These are phyloP conservation scores for Notiomystis cincta DNA, from an alignment of 2,113 vertebrate genomes.

Conservation along the genomic window DNA sequence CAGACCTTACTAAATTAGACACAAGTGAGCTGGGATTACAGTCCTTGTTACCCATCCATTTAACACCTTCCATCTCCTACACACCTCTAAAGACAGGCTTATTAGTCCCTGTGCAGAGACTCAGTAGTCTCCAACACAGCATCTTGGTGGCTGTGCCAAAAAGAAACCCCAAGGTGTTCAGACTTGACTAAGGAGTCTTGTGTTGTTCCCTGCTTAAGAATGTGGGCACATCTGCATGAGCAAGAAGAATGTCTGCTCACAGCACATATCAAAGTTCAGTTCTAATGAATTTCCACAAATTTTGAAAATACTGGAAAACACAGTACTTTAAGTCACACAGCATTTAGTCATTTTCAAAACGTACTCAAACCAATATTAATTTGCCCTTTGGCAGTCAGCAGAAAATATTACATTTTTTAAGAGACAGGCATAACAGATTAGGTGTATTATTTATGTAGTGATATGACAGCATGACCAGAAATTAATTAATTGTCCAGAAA, in stretches of 20 bases:
- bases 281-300: not conserved
- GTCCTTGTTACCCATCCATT: not conserved
- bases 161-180: not conserved
- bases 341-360: not conserved
- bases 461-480: not conserved
- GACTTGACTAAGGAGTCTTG: not conserved
- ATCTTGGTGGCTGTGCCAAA: not conserved
- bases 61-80: not conserved
- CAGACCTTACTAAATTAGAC: not conserved
- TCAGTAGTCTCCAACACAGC: not conserved
- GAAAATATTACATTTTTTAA: not conserved
- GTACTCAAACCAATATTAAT: not conserved
- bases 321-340: not conserved
- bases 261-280: not conserved
- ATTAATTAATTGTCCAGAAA: not conserved
- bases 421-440: not conserved
- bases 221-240: accelerated
- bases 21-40: not conserved
- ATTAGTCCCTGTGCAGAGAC: not conserved
- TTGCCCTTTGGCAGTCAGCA: not conserved
- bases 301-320: not conserved
- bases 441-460: not conserved
- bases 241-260: not conserved
- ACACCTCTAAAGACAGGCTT: not conserved
- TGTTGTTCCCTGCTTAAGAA: not conserved